Base-by-base conservation (phyloP, 2,797 vertebrate genomes). In the Crenichthys baileyi region DNA sequence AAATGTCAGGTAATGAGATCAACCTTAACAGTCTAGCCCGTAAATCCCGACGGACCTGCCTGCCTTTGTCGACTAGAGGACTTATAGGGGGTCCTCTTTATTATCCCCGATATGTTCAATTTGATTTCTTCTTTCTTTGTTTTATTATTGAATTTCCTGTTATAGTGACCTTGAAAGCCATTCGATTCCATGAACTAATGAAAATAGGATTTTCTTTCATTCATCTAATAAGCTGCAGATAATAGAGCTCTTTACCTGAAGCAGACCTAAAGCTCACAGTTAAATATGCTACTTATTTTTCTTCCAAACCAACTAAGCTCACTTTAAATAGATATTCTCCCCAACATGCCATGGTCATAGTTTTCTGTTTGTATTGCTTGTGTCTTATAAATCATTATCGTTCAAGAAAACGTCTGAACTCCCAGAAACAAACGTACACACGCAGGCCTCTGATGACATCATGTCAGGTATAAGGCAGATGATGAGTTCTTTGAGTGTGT, bases 1-100 rank as follows among this genome's bases (percentile, higher is more conserved):
- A 83, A 79, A 72, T 55, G 48, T 1, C 22, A 76, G 16, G 70
- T 78, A 36, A 80, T 81, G 1, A 36, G 73, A 78, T 89, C 74
- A 72, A 68, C 39, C 46, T 22, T 63, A n/a, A 36, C 53, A 31
- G 68, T 9, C 5, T 36, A 29, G 26, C 56, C 67, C 51, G 67
- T 76, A 44, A 58, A 68, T 60, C 50, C 26, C 53, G 29, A 61
- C 24, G 58, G 70, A 61, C 41, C 31, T 1, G 24, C 53, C 29
- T 50, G 41, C 63, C 12, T 48, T 79, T 83, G 71, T 1, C 58
- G 68, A 9, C 46, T 58, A 29, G 9, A 65, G 73, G 83, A 63
- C 39, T 76, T 79, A 81, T 76, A 51, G 82, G 67, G 46, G n/a
- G 15, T 58, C 63, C 51, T 75, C 70, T 53, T 78, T 12, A 7